Conservation (phyloP, 1,140 invertebrate species). For the Acromyrmex echinatior region DNA sequence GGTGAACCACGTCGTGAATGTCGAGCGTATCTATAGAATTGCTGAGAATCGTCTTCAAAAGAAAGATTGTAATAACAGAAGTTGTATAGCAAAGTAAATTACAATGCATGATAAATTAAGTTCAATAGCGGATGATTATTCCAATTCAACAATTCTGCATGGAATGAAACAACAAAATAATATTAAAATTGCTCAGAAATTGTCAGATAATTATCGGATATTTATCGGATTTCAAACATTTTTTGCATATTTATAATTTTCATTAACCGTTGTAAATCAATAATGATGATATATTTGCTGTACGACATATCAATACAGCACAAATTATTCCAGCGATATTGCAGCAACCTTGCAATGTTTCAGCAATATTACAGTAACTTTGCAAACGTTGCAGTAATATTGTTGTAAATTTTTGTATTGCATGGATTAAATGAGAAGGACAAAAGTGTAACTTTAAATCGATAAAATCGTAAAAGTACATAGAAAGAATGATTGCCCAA, state of each 20-base stretch:
- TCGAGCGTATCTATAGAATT: neutral
- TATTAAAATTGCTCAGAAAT: constrained; percentile 15
- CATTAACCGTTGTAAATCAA: neutral
- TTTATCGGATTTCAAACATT: neutral
- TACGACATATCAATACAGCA: too few species aligned
- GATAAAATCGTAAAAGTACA: too few species aligned
- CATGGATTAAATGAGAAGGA: neutral
- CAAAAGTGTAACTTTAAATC: too few species aligned
- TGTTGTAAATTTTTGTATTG: too few species aligned
- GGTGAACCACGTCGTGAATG: constrained; percentile 7
- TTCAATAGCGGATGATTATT: neutral
- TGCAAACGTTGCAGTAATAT: too few species aligned
- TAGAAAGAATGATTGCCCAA: too few species aligned
- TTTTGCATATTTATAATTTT: neutral
- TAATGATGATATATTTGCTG: neutral
- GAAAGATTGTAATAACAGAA: constrained; percentile 4
- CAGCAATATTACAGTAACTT: too few species aligned
- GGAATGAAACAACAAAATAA: neutral
- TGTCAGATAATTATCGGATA: neutral
- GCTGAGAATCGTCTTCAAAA: constrained; percentile 5
- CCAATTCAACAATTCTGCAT: neutral
- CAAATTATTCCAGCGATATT: too few species aligned
- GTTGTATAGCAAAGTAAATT: neutral
- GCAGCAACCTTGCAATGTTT: too few species aligned
- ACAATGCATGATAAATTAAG: constrained; percentile 26